Evolutionary conservation across 2,797 vertebrate species (phyloP).

Genomic region (Squalus acanthias): DNA sequence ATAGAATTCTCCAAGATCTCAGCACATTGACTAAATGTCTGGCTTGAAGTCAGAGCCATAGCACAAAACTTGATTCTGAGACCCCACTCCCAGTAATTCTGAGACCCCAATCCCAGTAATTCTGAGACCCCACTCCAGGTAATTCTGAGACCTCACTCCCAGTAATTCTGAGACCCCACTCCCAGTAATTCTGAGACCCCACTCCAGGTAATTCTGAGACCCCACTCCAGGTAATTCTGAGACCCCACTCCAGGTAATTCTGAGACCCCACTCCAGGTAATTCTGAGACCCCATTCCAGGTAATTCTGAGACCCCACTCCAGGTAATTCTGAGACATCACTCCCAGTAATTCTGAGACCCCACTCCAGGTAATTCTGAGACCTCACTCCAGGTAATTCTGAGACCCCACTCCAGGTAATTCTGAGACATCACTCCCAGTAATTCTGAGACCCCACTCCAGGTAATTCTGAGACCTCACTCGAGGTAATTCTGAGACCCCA

Average conservation of each 20-base stretch:
- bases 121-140: background rate
- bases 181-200: too few species aligned
- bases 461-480: too few species aligned
- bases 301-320: background rate
- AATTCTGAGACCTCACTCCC: background rate
- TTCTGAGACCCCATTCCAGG: background rate
- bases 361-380: background rate
- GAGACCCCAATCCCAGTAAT: background rate
- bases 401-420: too few species aligned
- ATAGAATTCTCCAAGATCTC: too few species aligned
- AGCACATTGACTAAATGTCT: background rate
- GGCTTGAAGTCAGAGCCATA: background rate
- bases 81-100: background rate
- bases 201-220: background rate
- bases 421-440: too few species aligned
- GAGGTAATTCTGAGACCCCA: too few species aligned
- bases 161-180: background rate
- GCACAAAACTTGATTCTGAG: background rate
- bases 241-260: background rate
- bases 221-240: too few species aligned
- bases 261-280: background rate
- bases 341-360: too few species aligned
- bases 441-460: too few species aligned
- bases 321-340: too few species aligned
- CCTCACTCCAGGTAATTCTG: background rate